Base-by-base conservation (phyloP, 2,888 invertebrate species). In the Dermolepida albohirtum region DNA sequence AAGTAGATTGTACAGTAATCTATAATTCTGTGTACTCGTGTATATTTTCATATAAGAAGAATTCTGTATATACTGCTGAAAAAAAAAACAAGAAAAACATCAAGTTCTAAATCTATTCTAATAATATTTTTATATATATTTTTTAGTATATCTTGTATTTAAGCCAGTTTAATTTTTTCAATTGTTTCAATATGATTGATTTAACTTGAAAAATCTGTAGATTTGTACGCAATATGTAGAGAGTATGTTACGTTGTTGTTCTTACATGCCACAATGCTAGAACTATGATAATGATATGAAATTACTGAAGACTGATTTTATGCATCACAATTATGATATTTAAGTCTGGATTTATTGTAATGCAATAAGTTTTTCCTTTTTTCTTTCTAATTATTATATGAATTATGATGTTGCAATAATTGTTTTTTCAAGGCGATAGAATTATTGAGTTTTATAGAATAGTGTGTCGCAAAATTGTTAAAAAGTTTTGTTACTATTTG, bases 231-330 rank as follows among this genome's bases (percentile, higher is more conserved):
- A 14, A 29, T 47, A 22, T 34, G 34, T 34, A 14, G 27, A 5
- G 47, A 17, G 47, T 49, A 17, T 39, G 43, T 62, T 47, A 44
- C 6, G 4, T 12, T 44, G 16, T 10, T 16, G 14, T 16, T 11
- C 12, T 47, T 34, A 62, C 47, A 22, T 43, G 6, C 10, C 34
- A 34, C 55, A 11, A 27, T 47, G 29, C 27, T 47, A 47, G 39
- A 43, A 62, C 59, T 47, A 47, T 62, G 59, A 39, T 47, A 47
- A 62, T 47, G 29, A 47, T n/a, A n/a, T 62, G 59, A 39, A 62
- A 47, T 62, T 62, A 47, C 59, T 62, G 57, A 66, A 66, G 66
- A 66, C 66, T 66, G 66, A 66, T 66, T 66, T 66, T 50, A 59
- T 47, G 59, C 66, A 66, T 66, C 66, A 66, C 66, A 11, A 66